phyloP scores from a whole-genome alignment of 2,888 invertebrate species.

The Dichetophora obliterata region DNA sequence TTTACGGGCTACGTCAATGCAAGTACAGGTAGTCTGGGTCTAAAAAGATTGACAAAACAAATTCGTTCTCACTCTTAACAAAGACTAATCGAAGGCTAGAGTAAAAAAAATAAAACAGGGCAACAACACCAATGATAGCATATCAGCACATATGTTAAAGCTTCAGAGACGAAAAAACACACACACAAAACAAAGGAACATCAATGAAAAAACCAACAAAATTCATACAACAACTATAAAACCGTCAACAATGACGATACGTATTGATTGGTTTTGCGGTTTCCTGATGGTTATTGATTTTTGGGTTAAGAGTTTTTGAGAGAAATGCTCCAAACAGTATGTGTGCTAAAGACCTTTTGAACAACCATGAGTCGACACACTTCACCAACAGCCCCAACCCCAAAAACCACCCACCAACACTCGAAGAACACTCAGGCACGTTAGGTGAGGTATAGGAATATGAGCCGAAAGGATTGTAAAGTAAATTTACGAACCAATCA shows the following conservation, averaged over 20 bases:
- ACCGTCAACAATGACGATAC: slow-evolving; percentile 1
- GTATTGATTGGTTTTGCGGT: slow-evolving; percentile 45
- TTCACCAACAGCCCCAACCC: neutral
- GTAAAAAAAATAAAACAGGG: neutral
- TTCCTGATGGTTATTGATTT: slow-evolving; percentile 38
- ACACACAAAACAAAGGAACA: neutral
- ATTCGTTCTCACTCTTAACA: neutral
- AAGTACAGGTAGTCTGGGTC: neutral
- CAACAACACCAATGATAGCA: slow-evolving; percentile 5
- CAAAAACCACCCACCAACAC: neutral
- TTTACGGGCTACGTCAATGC: no score
- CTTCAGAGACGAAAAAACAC: neutral
- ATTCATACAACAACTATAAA: neutral
- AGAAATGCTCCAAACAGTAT: neutral
- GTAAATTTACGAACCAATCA: neutral
- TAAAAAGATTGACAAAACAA: neutral
- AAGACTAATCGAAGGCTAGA: neutral
- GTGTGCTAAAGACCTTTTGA: neutral
- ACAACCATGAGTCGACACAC: neutral
- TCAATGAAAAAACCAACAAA: slow-evolving; percentile 14
- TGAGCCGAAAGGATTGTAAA: neutral
- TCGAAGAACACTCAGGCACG: neutral
- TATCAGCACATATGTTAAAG: slow-evolving; percentile 9
- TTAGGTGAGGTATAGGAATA: neutral
- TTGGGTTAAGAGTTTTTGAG: slow-evolving; percentile 14